A percentile compares a stretch with the other conserved stretches of the same genome.
Conservation (phyloP, 2,797 vertebrate species). For the Lepilemur septentrionalis region DNA sequence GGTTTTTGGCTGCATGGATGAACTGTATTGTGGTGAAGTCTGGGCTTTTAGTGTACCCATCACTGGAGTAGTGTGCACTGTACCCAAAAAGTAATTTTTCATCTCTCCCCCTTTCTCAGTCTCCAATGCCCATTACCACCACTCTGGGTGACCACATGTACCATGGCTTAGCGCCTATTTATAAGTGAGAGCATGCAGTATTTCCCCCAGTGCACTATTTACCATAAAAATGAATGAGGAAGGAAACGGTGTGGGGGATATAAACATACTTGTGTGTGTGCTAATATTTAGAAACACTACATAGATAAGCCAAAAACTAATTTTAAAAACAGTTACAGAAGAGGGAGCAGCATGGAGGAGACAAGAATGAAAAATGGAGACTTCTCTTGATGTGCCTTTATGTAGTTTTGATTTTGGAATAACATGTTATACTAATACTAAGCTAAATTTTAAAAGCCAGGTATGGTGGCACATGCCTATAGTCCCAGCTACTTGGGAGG, state of each 20-base stretch:
- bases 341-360: neutral
- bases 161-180: too few species aligned
- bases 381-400: neutral
- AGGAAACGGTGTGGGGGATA: neutral
- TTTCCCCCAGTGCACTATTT: neutral
- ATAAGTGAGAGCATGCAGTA: neutral
- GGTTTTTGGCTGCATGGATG: neutral
- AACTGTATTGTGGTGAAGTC: neutral
- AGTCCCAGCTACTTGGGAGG: neutral
- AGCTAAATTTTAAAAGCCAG: neutral
- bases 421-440: neutral
- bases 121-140: neutral
- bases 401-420: neutral
- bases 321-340: neutral
- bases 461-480: neutral
- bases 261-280: neutral
- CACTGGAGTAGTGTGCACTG: too few species aligned
- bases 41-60: neutral
- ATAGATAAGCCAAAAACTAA: neutral
- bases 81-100: neutral
- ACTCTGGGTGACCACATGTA: too few species aligned
- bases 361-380: neutral
- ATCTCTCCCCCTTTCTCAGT: too few species aligned
- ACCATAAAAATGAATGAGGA: slow-evolving; percentile 8
- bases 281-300: neutral